These are phyloP conservation scores for Salvator merianae DNA, from an alignment of 2,113 vertebrate genomes.

Conservation along the genomic window DNA sequence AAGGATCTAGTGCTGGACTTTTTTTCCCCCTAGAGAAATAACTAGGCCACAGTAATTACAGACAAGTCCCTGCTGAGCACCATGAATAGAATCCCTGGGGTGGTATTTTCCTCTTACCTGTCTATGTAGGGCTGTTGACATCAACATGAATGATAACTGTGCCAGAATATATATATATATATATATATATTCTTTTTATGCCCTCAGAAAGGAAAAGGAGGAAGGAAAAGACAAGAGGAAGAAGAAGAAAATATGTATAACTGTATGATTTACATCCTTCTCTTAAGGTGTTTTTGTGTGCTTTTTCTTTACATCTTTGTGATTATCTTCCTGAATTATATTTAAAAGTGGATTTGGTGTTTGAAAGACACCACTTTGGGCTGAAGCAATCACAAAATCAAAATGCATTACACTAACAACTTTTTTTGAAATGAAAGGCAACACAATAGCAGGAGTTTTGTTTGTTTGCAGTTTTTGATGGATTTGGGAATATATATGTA, in stretches of 20 bases:
- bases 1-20: conserved; percentile 75
- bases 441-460: background rate
- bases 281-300: conserved; percentile 58
- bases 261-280: conserved; percentile 53
- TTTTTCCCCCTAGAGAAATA: conserved; percentile 72
- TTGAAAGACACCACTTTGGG: conserved; percentile 7
- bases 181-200: conserved; percentile 30
- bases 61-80: conserved; percentile 68
- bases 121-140: conserved; percentile 74
- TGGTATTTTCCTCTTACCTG: conserved; percentile 78
- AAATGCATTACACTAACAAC: background rate
- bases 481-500: background rate
- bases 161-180: conserved; percentile 37
- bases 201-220: conserved; percentile 46
- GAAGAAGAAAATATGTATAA: conserved; percentile 34
- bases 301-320: conserved; percentile 40
- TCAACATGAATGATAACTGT: conserved; percentile 72
- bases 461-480: background rate
- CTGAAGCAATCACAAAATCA: background rate
- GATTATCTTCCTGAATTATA: conserved; percentile 51
- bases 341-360: conserved; percentile 45
- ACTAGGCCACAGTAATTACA: conserved; percentile 81
- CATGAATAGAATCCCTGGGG: conserved; percentile 73
- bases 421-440: background rate
- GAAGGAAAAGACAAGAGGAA: background rate